phyloP scores from a whole-genome alignment of 2,888 invertebrate genomes.

The Spisula subtruncata region DNA sequence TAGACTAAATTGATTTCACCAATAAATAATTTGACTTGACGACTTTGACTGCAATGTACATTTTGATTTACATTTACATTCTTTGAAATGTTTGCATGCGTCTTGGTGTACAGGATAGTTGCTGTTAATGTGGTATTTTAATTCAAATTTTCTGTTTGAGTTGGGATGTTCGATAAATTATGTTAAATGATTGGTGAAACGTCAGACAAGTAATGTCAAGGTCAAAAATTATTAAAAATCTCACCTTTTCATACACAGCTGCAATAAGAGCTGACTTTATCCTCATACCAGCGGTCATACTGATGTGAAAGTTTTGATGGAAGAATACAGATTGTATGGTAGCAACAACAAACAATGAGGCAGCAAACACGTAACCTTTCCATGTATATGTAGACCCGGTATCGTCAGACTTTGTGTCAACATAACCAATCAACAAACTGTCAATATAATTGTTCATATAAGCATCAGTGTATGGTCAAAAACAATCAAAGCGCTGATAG shows the following conservation, averaged over 20 bases:
- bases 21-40: no score
- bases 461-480: neutral
- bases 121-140: no score
- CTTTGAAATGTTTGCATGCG: no score
- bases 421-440: constrained; percentile 83
- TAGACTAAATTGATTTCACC: no score
- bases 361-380: constrained; percentile 96
- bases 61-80: no score
- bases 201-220: neutral
- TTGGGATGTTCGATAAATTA: no score
- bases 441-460: constrained; percentile 41
- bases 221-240: neutral
- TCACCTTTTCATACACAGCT: constrained; percentile 94
- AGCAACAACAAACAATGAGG: constrained; percentile 92
- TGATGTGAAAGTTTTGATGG: constrained; percentile 95
- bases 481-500: no score
- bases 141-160: no score
- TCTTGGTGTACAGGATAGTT: no score
- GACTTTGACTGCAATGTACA: no score
- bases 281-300: constrained; percentile 94
- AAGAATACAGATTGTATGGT: constrained; percentile 94
- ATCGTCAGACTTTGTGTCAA: constrained; percentile 71
- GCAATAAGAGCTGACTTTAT: constrained; percentile 96
- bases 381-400: constrained; percentile 89
- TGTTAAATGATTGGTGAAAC: no score